These are phyloP conservation scores for Naso thynnoides DNA, from an alignment of 2,797 vertebrate genomes.

Conservation along the genomic window DNA sequence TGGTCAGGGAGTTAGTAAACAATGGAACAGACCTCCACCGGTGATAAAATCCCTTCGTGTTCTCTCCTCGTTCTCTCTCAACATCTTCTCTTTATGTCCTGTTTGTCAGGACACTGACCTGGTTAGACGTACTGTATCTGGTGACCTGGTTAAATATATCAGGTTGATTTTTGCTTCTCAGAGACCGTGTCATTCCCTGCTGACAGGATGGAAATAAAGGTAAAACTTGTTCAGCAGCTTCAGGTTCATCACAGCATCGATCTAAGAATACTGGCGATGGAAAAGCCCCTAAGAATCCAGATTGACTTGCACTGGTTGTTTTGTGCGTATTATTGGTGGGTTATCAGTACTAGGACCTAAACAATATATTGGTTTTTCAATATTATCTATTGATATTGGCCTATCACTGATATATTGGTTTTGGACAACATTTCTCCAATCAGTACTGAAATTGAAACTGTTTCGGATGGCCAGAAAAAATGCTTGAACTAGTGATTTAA, in stretches of 20 bases:
- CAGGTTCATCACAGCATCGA: neutral
- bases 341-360: too few species aligned
- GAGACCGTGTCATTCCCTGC: neutral
- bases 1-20: constrained; percentile 60
- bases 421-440: too few species aligned
- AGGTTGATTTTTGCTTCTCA: neutral
- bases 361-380: too few species aligned
- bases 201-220: constrained; percentile 1
- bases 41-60: constrained; percentile 6
- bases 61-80: neutral
- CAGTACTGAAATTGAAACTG: too few species aligned
- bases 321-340: too few species aligned
- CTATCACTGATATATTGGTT: too few species aligned
- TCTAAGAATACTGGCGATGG: neutral
- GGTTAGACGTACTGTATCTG: constrained; percentile 1
- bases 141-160: constrained; percentile 22
- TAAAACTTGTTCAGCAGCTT: neutral
- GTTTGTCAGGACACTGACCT: constrained; percentile 26
- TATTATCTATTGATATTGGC: too few species aligned
- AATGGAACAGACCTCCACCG: constrained; percentile 30
- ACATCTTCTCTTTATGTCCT: neutral
- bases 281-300: neutral
- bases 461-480: too few species aligned
- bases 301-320: neutral
- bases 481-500: too few species aligned